These are phyloP conservation scores for Potamarius usumacintae DNA, from an alignment of 2,113 vertebrate genomes.

Conservation along the genomic window DNA sequence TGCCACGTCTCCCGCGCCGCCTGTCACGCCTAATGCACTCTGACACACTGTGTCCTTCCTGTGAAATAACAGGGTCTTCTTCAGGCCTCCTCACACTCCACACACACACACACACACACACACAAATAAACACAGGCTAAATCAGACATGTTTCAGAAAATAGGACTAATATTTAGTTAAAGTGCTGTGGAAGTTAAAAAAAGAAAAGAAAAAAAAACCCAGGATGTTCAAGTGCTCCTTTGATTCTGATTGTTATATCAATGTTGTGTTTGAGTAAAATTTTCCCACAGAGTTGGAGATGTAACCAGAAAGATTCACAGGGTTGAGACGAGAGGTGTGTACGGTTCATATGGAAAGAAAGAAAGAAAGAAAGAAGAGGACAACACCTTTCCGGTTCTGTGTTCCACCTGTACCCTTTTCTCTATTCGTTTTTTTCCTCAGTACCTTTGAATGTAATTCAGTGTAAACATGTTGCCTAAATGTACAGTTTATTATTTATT, in stretches of 20 bases:
- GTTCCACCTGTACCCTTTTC: neutral
- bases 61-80: constrained; percentile 71
- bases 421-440: neutral
- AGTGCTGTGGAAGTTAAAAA: neutral
- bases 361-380: neutral
- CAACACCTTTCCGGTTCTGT: neutral
- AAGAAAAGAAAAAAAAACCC: neutral
- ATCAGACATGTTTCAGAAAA: constrained; percentile 3
- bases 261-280: neutral
- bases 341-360: neutral
- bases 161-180: neutral
- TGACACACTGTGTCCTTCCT: constrained; percentile 79
- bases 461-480: neutral
- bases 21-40: constrained; percentile 85
- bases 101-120: constrained; percentile 49
- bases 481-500: neutral
- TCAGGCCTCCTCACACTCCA: constrained; percentile 56
- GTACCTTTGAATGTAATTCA: neutral
- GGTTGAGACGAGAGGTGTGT: no score
- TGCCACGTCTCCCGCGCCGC: constrained; percentile 79
- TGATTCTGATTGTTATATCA: neutral
- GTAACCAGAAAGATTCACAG: neutral
- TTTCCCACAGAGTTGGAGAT: neutral
- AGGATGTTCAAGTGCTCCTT: neutral
- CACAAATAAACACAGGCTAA: constrained; percentile 17